Conservation (phyloP, 1,140 invertebrate species). For the Microplitis demolitor region DNA sequence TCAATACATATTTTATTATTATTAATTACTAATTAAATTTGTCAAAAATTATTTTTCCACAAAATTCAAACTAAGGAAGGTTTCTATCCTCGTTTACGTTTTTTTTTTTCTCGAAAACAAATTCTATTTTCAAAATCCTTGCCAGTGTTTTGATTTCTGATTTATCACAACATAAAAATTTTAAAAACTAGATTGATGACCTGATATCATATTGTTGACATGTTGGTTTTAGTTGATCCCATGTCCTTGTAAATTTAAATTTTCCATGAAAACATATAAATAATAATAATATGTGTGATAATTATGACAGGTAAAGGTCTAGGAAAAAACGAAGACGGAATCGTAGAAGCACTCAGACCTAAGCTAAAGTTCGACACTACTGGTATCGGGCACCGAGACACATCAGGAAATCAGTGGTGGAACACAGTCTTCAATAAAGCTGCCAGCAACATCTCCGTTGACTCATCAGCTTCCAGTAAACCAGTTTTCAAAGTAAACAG, state of each 20-base stretch:
- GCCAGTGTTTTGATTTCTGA: no score
- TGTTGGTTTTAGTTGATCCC: no score
- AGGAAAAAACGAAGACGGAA: slow-evolving; percentile 78
- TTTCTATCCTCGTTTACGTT: no score
- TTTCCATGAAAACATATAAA: slow-evolving; percentile 7
- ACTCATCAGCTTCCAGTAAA: slow-evolving; percentile 29
- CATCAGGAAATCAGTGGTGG: slow-evolving; percentile 81
- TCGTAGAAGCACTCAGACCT: slow-evolving; percentile 74
- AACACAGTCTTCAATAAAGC: slow-evolving; percentile 77
- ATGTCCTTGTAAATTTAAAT: not conserved
- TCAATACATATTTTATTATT: slow-evolving; percentile 24
- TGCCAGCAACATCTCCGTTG: slow-evolving; percentile 67
- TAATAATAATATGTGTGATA: slow-evolving; percentile 25
- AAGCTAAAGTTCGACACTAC: slow-evolving; percentile 77
- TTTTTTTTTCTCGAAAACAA: no score
- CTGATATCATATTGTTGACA: no score
- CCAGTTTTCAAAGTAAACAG: slow-evolving; percentile 36
- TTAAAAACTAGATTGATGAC: no score
- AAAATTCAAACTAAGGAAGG: no score
- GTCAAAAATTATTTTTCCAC: not conserved
- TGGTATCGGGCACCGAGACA: slow-evolving; percentile 73
- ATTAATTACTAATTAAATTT: not conserved
- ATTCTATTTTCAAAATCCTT: no score
- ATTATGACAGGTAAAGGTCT: slow-evolving; percentile 73
- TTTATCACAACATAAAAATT: no score